These are phyloP conservation scores for Chitala chitala DNA, from an alignment of 2,113 vertebrate species.

Conservation along the genomic window DNA sequence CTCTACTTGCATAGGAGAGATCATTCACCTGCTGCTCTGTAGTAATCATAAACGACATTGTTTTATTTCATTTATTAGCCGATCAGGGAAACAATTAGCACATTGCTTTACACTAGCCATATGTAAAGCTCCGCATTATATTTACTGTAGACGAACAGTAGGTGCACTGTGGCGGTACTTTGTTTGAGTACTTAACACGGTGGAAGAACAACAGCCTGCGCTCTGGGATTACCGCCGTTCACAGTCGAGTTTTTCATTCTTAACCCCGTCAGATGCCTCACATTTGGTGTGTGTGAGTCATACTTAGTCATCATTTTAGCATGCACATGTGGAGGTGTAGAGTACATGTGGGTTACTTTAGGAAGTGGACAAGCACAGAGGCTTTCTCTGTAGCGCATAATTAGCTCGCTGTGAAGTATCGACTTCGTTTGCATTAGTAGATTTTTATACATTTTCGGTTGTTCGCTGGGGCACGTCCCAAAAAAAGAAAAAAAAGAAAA, in stretches of 20 bases:
- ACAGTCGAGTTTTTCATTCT: background rate
- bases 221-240: background rate
- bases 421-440: no score
- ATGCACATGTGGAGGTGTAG: conserved; percentile 2
- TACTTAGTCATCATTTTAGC: conserved; percentile 2
- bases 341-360: background rate
- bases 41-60: background rate
- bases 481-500: no score
- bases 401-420: background rate
- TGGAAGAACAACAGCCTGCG: background rate
- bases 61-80: conserved; percentile 9
- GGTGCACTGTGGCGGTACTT: no score
- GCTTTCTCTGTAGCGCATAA: background rate
- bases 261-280: background rate
- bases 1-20: background rate
- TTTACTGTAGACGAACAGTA: no score
- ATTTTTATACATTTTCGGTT: background rate
- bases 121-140: background rate
- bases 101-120: background rate
- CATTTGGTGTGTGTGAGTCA: background rate
- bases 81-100: conserved; percentile 6
- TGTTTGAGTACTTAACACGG: background rate
- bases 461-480: background rate
- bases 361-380: background rate
- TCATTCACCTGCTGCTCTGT: background rate